Percentiles rank a stretch among this genome's conserved stretches.
Conservation (phyloP, 2,888 invertebrate species). For the Chloromyia formosa region DNA sequence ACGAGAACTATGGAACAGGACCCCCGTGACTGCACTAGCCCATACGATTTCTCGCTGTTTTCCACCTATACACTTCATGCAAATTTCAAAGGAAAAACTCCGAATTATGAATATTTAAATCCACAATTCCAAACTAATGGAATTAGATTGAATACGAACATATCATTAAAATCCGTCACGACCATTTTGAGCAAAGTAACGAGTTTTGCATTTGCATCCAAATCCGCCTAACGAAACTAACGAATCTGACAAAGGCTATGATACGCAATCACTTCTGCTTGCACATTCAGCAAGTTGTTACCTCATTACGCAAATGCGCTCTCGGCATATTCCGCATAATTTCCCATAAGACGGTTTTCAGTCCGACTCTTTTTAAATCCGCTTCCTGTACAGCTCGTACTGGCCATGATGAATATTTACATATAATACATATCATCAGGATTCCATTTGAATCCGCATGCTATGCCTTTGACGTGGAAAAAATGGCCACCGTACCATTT, state of each 20-base stretch:
- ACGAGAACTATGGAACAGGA: too few relatives aligned
- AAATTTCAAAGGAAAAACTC: too few relatives aligned
- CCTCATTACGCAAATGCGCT: slow-evolving; percentile 27
- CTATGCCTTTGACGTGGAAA: slow-evolving; percentile 13
- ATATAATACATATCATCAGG: background rate
- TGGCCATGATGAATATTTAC: background rate
- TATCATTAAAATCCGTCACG: too few relatives aligned
- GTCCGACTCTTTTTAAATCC: background rate
- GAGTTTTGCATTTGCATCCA: too few relatives aligned
- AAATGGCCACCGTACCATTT: slow-evolving; percentile 34
- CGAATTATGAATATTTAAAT: too few relatives aligned
- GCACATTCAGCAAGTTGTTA: slow-evolving; percentile 2
- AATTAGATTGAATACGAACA: too few relatives aligned
- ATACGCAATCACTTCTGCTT: background rate
- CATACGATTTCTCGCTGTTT: too few relatives aligned
- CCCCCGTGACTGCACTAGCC: too few relatives aligned
- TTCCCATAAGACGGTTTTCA: slow-evolving; percentile 13
- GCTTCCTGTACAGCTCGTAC: background rate
- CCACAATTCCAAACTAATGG: too few relatives aligned
- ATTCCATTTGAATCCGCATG: background rate
- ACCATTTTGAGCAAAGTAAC: too few relatives aligned
- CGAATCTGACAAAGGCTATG: background rate
- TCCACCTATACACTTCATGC: too few relatives aligned
- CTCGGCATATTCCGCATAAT: slow-evolving; percentile 3
- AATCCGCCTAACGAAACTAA: too few relatives aligned